Conservation (phyloP, 2,888 invertebrate species). For the Thelaira solivaga region DNA sequence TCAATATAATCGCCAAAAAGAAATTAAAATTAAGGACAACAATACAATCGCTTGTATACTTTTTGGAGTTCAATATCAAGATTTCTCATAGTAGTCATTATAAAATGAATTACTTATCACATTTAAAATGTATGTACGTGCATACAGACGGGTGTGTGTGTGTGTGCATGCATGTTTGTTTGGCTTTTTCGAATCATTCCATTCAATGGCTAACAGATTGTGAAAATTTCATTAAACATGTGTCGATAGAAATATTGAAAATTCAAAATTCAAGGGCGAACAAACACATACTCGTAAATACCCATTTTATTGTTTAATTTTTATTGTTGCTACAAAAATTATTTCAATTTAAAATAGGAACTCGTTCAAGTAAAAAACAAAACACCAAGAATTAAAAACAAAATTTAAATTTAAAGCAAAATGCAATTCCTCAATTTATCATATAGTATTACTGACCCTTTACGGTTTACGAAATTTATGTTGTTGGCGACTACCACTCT, state of each 20-base stretch:
- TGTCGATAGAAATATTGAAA: slow-evolving; percentile 29
- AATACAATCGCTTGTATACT: not conserved
- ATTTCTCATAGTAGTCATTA: slow-evolving; percentile 20
- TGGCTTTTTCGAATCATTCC: slow-evolving; percentile 4
- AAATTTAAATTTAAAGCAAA: too few relatives aligned
- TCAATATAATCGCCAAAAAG: slow-evolving; percentile 23
- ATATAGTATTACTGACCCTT: too few relatives aligned
- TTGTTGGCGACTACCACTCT: too few relatives aligned
- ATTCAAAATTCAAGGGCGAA: not conserved
- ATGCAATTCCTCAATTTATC: too few relatives aligned
- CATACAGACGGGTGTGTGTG: too few relatives aligned
- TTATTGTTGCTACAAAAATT: too few relatives aligned
- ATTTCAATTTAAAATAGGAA: too few relatives aligned
- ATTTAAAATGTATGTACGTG: too few relatives aligned
- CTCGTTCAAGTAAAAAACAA: too few relatives aligned
- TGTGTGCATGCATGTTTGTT: slow-evolving; percentile 7
- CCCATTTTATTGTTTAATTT: not conserved
- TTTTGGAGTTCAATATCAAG: slow-evolving; percentile 41
- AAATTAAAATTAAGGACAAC: slow-evolving; percentile 23
- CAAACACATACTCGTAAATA: not conserved
- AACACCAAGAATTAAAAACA: too few relatives aligned
- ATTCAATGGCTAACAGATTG: slow-evolving; percentile 3
- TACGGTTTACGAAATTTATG: too few relatives aligned
- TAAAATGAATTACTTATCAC: slow-evolving; percentile 10
- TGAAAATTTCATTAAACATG: slow-evolving; percentile 8